Evolutionary conservation across 1,140 invertebrate genomes (phyloP).

Genomic region (Drosophila setifemur): DNA sequence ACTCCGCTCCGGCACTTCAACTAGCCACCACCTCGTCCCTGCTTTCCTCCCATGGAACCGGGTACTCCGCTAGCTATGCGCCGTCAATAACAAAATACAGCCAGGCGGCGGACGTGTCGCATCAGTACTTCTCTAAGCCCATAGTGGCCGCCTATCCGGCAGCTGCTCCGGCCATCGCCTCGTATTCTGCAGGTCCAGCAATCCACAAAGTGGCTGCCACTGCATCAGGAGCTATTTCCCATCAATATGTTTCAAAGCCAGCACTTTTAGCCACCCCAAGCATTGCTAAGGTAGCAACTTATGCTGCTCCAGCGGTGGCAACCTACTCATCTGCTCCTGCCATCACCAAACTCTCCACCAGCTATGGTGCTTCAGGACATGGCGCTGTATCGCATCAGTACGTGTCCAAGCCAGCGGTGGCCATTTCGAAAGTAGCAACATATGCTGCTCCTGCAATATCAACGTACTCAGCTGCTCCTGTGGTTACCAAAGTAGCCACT

Average conservation of each 20-base stretch:
- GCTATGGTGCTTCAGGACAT: slow-evolving; percentile 30
- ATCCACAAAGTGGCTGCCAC: slow-evolving; percentile 42
- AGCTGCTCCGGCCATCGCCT: slow-evolving; percentile 29
- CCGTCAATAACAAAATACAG: slow-evolving; percentile 58
- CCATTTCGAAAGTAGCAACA: too few species aligned
- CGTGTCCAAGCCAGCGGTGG: slow-evolving; percentile 60
- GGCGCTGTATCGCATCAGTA: slow-evolving; percentile 69
- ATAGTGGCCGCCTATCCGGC: slow-evolving; percentile 54
- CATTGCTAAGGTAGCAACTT: slow-evolving; percentile 51
- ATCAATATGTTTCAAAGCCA: slow-evolving; percentile 67
- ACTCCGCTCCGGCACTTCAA: slow-evolving; percentile 44
- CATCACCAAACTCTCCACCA: slow-evolving; percentile 36
- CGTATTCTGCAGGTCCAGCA: slow-evolving; percentile 22
- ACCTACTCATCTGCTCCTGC: slow-evolving; percentile 47
- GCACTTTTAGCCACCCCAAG: slow-evolving; percentile 23
- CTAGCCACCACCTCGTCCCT: slow-evolving; percentile 45
- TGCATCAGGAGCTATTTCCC: slow-evolving; percentile 53
- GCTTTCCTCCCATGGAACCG: slow-evolving; percentile 47
- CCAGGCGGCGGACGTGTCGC: slow-evolving; percentile 55
- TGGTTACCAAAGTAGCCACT: slow-evolving; percentile 40
- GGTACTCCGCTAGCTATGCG: slow-evolving; percentile 57
- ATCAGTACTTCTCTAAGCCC: slow-evolving; percentile 65
- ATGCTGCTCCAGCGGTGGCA: slow-evolving; percentile 50
- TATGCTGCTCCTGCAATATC: slow-evolving; percentile 21
- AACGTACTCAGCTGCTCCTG: slow-evolving; percentile 28